These are phyloP conservation scores for Cydia amplana DNA, from an alignment of 1,140 invertebrate species.

Conservation along the genomic window DNA sequence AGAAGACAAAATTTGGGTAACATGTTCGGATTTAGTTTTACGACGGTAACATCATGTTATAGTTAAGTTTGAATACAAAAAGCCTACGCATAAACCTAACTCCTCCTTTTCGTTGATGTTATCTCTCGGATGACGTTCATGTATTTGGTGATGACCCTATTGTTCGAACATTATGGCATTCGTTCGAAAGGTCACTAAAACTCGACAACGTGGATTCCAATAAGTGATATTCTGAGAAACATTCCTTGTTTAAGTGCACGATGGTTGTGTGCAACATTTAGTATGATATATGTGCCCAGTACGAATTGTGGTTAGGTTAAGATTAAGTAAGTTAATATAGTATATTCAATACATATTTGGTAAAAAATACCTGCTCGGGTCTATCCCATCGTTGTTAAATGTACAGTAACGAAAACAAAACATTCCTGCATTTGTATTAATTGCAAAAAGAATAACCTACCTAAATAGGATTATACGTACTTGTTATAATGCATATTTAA, in stretches of 20 bases:
- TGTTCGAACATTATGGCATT: slow-evolving; percentile 27
- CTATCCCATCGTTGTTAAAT: too few relatives aligned
- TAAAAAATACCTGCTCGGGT: too few relatives aligned
- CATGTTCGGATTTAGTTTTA: slow-evolving; percentile 23
- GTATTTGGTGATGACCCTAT: slow-evolving; percentile 22
- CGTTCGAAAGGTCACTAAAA: slow-evolving; percentile 23
- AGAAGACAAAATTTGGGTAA: not conserved
- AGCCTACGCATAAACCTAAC: slow-evolving; percentile 13
- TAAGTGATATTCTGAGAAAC: slow-evolving; percentile 10
- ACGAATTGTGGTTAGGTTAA: too few relatives aligned
- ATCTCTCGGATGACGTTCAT: slow-evolving; percentile 14
- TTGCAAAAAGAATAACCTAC: too few relatives aligned
- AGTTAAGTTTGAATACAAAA: slow-evolving; percentile 25
- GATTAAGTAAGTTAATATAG: too few relatives aligned
- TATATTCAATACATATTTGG: too few relatives aligned
- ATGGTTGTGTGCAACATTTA: too few relatives aligned
- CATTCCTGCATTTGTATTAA: too few relatives aligned
- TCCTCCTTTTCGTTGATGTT: not conserved
- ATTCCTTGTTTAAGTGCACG: not conserved
- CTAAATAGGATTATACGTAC: too few relatives aligned
- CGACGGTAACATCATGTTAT: slow-evolving; percentile 8
- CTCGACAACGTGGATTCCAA: slow-evolving; percentile 7
- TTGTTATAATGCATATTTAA: too few relatives aligned
- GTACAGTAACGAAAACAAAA: too few relatives aligned
- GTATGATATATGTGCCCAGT: too few relatives aligned